Base-by-base conservation (phyloP, 2,888 invertebrate species). In the Pseudococcus longispinus region DNA sequence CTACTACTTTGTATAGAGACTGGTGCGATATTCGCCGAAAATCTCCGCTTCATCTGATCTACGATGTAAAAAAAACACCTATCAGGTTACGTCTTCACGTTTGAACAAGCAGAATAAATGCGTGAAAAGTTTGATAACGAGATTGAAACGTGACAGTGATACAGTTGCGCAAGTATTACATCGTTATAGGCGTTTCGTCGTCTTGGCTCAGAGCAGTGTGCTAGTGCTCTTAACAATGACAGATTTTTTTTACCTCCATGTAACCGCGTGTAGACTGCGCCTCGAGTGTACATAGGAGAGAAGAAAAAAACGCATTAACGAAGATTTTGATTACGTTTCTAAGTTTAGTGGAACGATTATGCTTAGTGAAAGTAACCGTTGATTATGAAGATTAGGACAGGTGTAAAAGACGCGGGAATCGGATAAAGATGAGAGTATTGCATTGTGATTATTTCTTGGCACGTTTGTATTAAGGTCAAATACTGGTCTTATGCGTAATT, bases 91-190 rank as follows among this genome's bases (percentile, higher is more conserved):
- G 44, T 46, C 74, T 74, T 74, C 74, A 74, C 74, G 74, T 74
- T 74, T 74, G 74, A 74, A 74, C 74, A 26, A 37, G 37, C 74
- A 74, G 29, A 74, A 74, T 6, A 74, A 74, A 74, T 37, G 74
- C 74, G 74, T 74, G 74, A 74, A 74, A 74, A 74, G 74, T 37
- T 74, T 37, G 29, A 37, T 74, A 74, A 74, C 37, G 32, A n/a
- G 74, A 74, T 74, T 74, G 74, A 74, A 74, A 74, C 74, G 74
- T 74, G 74, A 74, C 74, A 74, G 74, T 74, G 74, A 74, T 74
- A 74, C 37, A 74, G 74, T 74, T 74, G 74, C 74, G 74, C 74
- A 74, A 74, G 74, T 74, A 37, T 74, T 74, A 74, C 74, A 74
- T 74, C 74, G 65, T 65, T 74, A 74, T 51, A n/a, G 13, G 37